Conservation (phyloP, 2,797 vertebrate species). For the Schizopygopsis malacanthus region DNA sequence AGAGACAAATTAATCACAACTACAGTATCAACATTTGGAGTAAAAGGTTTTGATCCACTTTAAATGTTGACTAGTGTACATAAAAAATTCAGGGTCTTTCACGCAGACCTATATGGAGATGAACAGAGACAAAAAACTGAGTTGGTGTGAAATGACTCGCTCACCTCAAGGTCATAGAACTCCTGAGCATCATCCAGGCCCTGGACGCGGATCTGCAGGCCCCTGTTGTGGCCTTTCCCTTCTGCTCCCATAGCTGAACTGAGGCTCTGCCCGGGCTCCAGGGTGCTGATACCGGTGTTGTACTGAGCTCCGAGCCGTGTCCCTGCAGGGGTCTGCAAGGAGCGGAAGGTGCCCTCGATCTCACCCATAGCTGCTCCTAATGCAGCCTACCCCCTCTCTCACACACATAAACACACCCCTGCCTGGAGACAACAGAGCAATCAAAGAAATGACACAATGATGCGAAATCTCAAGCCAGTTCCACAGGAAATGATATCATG, state of each 20-base stretch:
- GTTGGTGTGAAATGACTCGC: constrained; percentile 68
- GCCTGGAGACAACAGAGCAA: constrained; percentile 28
- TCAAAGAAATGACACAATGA: neutral
- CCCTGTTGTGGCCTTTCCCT: constrained; percentile 73
- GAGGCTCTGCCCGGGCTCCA: constrained; percentile 88
- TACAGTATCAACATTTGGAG: too few species aligned
- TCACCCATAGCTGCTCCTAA: constrained; percentile 86
- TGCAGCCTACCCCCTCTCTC: constrained; percentile 54
- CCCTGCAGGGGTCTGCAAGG: constrained; percentile 85
- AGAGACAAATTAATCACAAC: neutral
- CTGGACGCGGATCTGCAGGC: constrained; percentile 83
- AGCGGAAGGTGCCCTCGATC: constrained; percentile 90
- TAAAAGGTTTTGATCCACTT: too few species aligned
- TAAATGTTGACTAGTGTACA: too few species aligned
- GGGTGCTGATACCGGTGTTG: constrained; percentile 85
- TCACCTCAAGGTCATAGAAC: constrained; percentile 87
- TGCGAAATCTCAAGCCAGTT: neutral
- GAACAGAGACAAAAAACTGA: neutral
- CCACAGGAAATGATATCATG: neutral
- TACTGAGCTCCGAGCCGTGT: constrained; percentile 86
- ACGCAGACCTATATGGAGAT: neutral
- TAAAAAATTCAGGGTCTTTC: neutral
- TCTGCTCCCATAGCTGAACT: constrained; percentile 69
- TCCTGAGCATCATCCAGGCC: constrained; percentile 90
- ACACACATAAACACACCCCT: constrained; percentile 37